These are phyloP conservation scores for Nesogale talazaci DNA, from an alignment of 2,113 vertebrate species.

Conservation along the genomic window DNA sequence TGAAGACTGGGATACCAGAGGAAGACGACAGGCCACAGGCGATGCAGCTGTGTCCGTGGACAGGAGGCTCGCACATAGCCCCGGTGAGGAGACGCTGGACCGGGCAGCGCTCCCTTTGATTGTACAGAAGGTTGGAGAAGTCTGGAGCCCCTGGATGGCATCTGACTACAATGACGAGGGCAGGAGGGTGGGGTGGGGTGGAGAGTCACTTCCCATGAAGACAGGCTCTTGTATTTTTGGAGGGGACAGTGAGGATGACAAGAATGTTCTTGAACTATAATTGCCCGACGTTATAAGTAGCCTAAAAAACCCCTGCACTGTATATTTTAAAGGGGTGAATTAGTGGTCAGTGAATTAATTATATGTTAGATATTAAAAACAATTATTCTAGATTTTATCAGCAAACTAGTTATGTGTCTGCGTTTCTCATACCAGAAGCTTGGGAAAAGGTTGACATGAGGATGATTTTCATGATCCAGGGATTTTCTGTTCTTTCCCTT, in stretches of 20 bases:
- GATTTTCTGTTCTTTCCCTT: background rate
- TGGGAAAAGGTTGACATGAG: background rate
- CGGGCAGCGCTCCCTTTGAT: too few relatives aligned
- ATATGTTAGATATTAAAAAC: background rate
- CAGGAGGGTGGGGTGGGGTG: fast-evolving
- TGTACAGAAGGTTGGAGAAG: too few relatives aligned
- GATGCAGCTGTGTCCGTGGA: background rate
- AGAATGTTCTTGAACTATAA: background rate
- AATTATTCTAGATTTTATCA: background rate
- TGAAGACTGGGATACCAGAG: too few relatives aligned
- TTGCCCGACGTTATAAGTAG: background rate
- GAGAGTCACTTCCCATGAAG: fast-evolving
- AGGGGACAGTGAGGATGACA: too few relatives aligned
- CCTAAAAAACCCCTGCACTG: background rate
- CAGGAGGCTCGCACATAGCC: background rate
- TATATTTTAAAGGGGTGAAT: background rate
- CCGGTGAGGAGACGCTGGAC: too few relatives aligned
- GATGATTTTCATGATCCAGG: background rate
- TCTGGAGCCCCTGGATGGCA: too few relatives aligned
- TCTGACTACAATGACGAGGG: background rate
- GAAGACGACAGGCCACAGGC: too few relatives aligned
- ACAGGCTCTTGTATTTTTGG: background rate
- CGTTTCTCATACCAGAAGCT: background rate
- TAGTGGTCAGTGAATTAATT: background rate
- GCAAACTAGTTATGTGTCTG: background rate